Evolutionary conservation across 2,113 vertebrate genomes (phyloP).

Genomic region (Taxidea taxus): DNA sequence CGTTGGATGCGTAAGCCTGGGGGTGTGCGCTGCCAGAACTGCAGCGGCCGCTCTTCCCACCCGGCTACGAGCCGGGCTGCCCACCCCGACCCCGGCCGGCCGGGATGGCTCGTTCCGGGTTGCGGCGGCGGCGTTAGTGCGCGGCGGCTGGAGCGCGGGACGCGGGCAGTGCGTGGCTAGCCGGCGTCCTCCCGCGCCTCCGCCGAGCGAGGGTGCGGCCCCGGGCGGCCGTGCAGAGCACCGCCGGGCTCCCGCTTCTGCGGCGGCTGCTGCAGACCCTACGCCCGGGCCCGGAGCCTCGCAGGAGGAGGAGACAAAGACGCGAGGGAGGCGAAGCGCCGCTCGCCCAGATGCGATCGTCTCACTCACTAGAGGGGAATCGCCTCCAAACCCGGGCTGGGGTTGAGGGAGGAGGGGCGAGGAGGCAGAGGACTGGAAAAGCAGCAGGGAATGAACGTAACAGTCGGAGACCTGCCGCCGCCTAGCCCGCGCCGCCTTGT

Average conservation of each 20-base stretch:
- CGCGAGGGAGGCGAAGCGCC: conserved; percentile 25
- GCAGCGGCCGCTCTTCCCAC: conserved; percentile 22
- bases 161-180: conserved; percentile 56
- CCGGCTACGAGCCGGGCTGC: background rate
- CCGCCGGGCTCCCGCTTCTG: conserved; percentile 36
- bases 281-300: background rate
- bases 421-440: background rate
- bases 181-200: conserved; percentile 54
- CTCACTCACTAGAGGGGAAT: conserved; percentile 48
- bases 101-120: background rate
- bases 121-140: background rate
- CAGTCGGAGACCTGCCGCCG: background rate
- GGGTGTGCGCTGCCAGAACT: conserved; percentile 33
- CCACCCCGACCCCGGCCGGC: background rate
- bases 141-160: conserved; percentile 44
- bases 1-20: conserved; percentile 33
- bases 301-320: conserved; percentile 69
- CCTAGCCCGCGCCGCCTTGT: background rate
- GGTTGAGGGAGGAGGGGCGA: conserved; percentile 44
- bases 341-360: background rate
- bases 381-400: conserved; percentile 44
- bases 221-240: background rate
- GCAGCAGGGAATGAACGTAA: conserved; percentile 35
- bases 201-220: conserved; percentile 56
- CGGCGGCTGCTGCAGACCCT: conserved; percentile 64